phyloP scores from a whole-genome alignment of 2,888 invertebrate genomes.

The Rhamnusium bicolor region DNA sequence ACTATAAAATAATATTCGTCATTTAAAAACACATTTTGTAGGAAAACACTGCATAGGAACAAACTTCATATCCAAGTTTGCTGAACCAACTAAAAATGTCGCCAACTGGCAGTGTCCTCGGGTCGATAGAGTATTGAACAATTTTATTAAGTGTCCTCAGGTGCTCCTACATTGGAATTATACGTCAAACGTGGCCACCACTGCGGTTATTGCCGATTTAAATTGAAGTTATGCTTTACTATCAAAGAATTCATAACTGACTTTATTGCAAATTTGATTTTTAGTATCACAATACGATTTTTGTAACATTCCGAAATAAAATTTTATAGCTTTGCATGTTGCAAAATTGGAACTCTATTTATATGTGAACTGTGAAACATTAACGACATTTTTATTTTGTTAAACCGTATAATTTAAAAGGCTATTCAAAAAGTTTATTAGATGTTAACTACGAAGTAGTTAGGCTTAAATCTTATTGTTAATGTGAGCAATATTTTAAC shows the following conservation, averaged over 20 bases:
- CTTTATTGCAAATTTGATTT: slow-evolving; percentile 33
- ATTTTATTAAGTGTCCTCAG: slow-evolving; percentile 31
- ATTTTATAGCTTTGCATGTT: slow-evolving; percentile 1
- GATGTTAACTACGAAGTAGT: too few relatives aligned
- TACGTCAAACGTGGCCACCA: slow-evolving; percentile 22
- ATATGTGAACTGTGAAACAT: not conserved
- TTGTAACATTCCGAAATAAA: not conserved
- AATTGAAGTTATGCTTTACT: slow-evolving; percentile 25
- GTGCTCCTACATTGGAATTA: slow-evolving; percentile 16
- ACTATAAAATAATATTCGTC: too few relatives aligned
- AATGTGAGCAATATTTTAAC: too few relatives aligned
- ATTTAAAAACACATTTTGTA: too few relatives aligned
- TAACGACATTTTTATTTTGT: too few relatives aligned
- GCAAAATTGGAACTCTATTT: not conserved
- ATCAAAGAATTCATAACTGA: slow-evolving; percentile 20
- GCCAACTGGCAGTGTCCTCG: not conserved
- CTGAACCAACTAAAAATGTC: too few relatives aligned
- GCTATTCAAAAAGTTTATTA: too few relatives aligned
- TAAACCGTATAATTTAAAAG: too few relatives aligned
- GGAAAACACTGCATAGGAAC: too few relatives aligned
- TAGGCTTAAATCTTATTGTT: too few relatives aligned
- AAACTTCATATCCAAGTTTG: too few relatives aligned
- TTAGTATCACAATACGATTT: slow-evolving; percentile 17
- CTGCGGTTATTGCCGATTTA: slow-evolving; percentile 25
- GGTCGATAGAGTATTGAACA: slow-evolving; percentile 13